Percentiles rank a stretch among this genome's conserved stretches.
These are phyloP conservation scores for Lepidurus packardi DNA, from an alignment of 1,140 invertebrate species.

Conservation along the genomic window DNA sequence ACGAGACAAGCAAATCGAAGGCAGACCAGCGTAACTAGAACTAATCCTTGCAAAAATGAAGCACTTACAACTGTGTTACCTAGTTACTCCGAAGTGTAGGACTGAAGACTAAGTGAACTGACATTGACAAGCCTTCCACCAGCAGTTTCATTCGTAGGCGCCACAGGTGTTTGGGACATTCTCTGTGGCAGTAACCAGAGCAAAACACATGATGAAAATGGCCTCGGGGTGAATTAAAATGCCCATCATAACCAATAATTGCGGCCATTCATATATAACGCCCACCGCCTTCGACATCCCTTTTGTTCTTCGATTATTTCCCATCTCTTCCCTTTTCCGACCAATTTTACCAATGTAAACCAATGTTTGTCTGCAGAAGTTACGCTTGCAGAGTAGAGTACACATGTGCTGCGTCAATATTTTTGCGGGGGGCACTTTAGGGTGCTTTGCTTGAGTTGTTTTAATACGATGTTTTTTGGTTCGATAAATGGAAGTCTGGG, in stretches of 20 bases:
- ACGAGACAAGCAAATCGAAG: too few relatives aligned
- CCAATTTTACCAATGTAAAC: too few relatives aligned
- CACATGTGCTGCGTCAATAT: too few relatives aligned
- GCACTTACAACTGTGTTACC: too few relatives aligned
- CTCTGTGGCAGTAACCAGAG: background rate
- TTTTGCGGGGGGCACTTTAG: too few relatives aligned
- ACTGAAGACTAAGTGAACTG: background rate
- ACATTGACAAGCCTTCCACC: background rate
- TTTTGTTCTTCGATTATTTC: background rate
- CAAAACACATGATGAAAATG: background rate
- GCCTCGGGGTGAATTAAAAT: background rate
- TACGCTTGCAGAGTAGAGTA: too few relatives aligned
- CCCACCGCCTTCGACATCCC: background rate
- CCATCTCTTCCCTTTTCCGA: background rate
- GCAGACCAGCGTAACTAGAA: too few relatives aligned
- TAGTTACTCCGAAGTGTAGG: background rate
- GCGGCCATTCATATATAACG: background rate
- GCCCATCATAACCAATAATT: background rate
- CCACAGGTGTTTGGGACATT: background rate
- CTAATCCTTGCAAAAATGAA: too few relatives aligned
- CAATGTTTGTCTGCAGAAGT: too few relatives aligned
- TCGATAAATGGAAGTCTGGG: too few relatives aligned
- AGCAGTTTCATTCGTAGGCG: background rate
- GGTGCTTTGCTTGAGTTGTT: too few relatives aligned
- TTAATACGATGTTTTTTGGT: too few relatives aligned